phyloP scores from a whole-genome alignment of 2,113 vertebrate species.

The Octodon degus region DNA sequence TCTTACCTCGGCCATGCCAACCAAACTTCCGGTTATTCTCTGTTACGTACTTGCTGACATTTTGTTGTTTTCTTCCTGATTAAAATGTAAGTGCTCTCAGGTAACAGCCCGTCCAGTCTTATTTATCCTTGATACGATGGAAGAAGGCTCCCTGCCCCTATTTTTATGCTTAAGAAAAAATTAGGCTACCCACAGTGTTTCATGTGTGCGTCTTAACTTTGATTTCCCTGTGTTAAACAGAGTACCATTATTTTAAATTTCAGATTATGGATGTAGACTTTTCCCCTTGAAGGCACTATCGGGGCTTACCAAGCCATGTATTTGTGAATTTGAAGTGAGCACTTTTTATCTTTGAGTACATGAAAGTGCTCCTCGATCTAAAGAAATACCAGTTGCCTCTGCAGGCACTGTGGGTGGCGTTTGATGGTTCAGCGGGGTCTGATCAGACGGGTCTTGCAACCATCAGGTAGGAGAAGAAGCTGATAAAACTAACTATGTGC shows the following conservation, averaged over 20 bases:
- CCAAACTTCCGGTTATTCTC: not conserved
- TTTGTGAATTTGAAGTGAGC: conserved; percentile 88
- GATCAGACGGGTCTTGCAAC: conserved; percentile 93
- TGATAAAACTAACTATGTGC: not conserved
- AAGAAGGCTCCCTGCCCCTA: not conserved
- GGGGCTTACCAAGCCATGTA: conserved; percentile 87
- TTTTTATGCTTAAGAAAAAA: not conserved
- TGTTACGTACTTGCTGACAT: not conserved
- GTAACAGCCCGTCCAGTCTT: not conserved
- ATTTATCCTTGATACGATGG: not conserved
- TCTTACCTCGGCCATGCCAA: not conserved
- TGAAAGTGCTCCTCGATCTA: conserved; percentile 89
- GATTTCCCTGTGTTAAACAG: not conserved
- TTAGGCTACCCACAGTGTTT: not conserved
- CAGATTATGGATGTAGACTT: conserved; percentile 91
- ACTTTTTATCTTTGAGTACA: conserved; percentile 87
- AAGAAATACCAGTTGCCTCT: conserved; percentile 89
- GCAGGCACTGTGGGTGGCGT: conserved; percentile 91
- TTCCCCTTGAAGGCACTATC: conserved; percentile 89
- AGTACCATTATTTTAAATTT: not conserved
- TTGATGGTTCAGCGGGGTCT: conserved; percentile 91
- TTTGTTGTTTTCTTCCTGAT: not conserved
- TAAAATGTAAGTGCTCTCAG: not conserved
- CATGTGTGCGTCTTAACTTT: not conserved
- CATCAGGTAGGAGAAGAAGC: conserved; percentile 88